These are phyloP conservation scores for Colostygia pectinataria DNA, from an alignment of 2,888 invertebrate species.

Conservation along the genomic window DNA sequence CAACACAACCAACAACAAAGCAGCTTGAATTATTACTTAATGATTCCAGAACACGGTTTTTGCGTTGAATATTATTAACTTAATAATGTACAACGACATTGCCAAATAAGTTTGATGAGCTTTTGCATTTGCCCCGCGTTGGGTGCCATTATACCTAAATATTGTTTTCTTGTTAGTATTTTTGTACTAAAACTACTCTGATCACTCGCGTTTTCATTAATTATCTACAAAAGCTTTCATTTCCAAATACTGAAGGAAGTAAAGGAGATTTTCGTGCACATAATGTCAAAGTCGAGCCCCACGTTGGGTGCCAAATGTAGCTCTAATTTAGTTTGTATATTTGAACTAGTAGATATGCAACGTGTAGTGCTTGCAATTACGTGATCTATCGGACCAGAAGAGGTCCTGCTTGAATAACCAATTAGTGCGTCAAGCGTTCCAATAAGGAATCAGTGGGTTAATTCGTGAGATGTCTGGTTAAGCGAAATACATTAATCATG, in stretches of 20 bases:
- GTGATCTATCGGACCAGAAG: slow-evolving; percentile 3
- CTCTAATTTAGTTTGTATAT: too few relatives aligned
- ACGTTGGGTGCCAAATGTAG: too few relatives aligned
- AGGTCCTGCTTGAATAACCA: slow-evolving; percentile 2
- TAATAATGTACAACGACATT: slow-evolving; percentile 32
- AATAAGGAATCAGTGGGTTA: slow-evolving; percentile 5
- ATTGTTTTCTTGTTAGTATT: too few relatives aligned
- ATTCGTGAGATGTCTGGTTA: slow-evolving; percentile 12
- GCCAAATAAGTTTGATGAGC: slow-evolving; percentile 20
- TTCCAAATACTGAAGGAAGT: too few relatives aligned
- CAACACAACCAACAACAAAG: slow-evolving; percentile 48
- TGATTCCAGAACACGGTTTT: slow-evolving; percentile 38
- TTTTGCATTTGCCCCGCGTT: slow-evolving; percentile 30
- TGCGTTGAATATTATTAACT: slow-evolving; percentile 34
- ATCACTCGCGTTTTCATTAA: too few relatives aligned
- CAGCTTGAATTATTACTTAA: slow-evolving; percentile 26
- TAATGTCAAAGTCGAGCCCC: too few relatives aligned
- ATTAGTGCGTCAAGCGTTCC: slow-evolving; percentile 6
- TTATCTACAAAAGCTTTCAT: too few relatives aligned
- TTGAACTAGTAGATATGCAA: background rate
- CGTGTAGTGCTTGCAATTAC: slow-evolving; percentile 3
- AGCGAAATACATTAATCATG: background rate
- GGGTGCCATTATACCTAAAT: slow-evolving; percentile 41
- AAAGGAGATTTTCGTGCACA: too few relatives aligned
- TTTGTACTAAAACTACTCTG: background rate